These are phyloP conservation scores for Gymnoscelis rufifasciata DNA, from an alignment of 2,888 invertebrate species.

Conservation along the genomic window DNA sequence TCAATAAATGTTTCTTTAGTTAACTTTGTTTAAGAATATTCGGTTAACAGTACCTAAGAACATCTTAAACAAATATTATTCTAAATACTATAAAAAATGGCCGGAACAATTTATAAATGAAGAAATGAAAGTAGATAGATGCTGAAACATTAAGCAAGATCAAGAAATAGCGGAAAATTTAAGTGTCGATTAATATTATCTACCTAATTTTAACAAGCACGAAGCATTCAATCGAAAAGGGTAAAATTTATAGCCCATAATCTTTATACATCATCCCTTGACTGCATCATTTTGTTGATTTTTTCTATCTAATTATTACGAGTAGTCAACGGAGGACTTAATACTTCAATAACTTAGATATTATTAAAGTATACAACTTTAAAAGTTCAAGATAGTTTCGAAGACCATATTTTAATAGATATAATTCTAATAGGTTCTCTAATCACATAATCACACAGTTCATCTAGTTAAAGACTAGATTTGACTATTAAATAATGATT, in stretches of 20 bases:
- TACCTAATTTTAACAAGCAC: constrained; percentile 11
- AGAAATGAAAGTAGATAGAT: constrained; percentile 34
- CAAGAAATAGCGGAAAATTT: constrained; percentile 7
- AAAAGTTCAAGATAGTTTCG: constrained; percentile 17
- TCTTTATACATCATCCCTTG: background rate
- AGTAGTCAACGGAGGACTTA: background rate
- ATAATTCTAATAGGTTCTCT: constrained; percentile 12
- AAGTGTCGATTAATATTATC: constrained; percentile 10
- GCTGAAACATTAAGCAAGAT: constrained; percentile 8
- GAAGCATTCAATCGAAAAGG: constrained; percentile 10
- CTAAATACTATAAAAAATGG: constrained; percentile 73
- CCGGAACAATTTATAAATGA: constrained; percentile 69
- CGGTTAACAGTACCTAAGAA: background rate
- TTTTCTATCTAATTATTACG: background rate
- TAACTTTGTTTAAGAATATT: background rate
- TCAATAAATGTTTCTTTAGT: background rate
- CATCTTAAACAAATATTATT: constrained; percentile 37
- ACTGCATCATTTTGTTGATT: background rate
- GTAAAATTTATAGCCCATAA: constrained; percentile 7
- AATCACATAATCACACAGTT: constrained; percentile 17
- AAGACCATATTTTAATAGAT: constrained; percentile 19
- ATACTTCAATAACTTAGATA: constrained; percentile 12
- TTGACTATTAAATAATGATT: constrained; percentile 15
- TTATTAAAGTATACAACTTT: constrained; percentile 19
- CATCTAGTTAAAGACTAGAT: constrained; percentile 13